Conservation (phyloP, 2,113 vertebrate species). For the Suncus etruscus region DNA sequence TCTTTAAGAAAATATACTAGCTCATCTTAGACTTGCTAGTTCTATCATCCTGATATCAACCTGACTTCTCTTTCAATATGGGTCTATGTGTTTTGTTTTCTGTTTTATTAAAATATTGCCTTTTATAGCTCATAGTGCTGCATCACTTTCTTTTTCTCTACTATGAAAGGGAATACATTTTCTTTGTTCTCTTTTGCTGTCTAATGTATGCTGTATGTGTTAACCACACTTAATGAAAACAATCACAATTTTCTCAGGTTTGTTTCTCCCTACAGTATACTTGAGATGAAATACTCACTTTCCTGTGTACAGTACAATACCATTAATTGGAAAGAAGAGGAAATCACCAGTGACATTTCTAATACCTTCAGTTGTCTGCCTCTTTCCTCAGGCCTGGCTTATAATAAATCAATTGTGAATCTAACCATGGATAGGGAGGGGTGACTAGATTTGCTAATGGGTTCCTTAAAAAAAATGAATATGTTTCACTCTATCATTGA, state of each 20-base stretch:
- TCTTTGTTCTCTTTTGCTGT: conserved; percentile 63
- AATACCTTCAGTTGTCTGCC: neutral
- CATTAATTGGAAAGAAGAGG: conserved; percentile 74
- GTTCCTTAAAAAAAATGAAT: conserved; percentile 26
- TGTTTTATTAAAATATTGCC: conserved; percentile 40
- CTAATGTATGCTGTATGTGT: conserved; percentile 63
- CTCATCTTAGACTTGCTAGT: neutral
- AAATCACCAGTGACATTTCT: conserved; percentile 75
- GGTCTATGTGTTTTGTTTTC: neutral
- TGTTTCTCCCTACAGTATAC: conserved; percentile 75
- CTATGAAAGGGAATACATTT: conserved; percentile 58
- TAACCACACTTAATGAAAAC: conserved; percentile 78
- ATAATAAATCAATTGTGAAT: conserved; percentile 79
- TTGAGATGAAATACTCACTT: conserved; percentile 72
- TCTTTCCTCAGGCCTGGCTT: conserved; percentile 65
- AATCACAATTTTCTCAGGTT: conserved; percentile 78
- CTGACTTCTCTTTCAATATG: conserved; percentile 27
- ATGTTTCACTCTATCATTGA: conserved; percentile 15
- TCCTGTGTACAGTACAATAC: conserved; percentile 38
- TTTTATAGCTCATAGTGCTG: conserved; percentile 7
- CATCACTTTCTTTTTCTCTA: conserved; percentile 42
- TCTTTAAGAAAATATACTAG: conserved; percentile 30
- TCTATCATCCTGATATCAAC: neutral
- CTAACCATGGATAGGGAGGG: conserved; percentile 54
- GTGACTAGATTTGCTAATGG: conserved; percentile 47